Percentiles rank a stretch among this genome's conserved stretches.
These are phyloP conservation scores for Xiphophorus couchianus DNA, from an alignment of 2,113 vertebrate species.

Conservation along the genomic window DNA sequence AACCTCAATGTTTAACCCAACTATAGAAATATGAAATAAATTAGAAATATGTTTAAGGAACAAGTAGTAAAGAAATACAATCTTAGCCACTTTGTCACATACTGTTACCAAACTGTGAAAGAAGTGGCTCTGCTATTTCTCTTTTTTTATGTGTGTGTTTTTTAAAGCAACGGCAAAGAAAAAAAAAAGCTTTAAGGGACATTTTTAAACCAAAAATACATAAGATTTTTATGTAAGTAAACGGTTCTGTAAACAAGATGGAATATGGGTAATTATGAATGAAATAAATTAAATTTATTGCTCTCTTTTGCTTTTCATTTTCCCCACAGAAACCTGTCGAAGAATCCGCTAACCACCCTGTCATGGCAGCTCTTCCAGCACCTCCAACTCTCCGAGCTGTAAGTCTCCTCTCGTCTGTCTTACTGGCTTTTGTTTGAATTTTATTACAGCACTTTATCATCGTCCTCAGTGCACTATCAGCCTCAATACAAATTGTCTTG, in stretches of 20 bases:
- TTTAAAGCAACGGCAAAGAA: no score
- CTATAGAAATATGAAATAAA: no score
- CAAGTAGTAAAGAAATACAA: no score
- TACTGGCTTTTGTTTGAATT: constrained; percentile 55
- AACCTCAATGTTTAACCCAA: no score
- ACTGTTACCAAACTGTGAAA: no score
- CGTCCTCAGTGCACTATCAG: constrained; percentile 29
- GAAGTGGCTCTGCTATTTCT: no score
- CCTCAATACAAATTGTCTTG: constrained; percentile 52
- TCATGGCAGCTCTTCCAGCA: constrained; percentile 98
- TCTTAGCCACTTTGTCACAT: no score
- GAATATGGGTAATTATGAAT: constrained; percentile 2
- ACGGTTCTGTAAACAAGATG: constrained; percentile 3
- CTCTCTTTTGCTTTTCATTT: constrained; percentile 42
- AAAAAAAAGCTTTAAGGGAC: background rate
- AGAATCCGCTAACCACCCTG: constrained; percentile 93
- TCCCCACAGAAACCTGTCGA: constrained; percentile 91
- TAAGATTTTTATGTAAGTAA: constrained; percentile 8
- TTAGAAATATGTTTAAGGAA: no score
- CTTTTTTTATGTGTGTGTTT: no score
- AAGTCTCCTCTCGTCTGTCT: constrained; percentile 80
- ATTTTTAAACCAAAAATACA: constrained; percentile 16
- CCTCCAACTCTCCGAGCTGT: constrained; percentile 94
- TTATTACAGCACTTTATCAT: constrained; percentile 64
- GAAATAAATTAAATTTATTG: constrained; percentile 28